Evolutionary conservation across 1,140 invertebrate species (phyloP).

Genomic region (Samia ricini): DNA sequence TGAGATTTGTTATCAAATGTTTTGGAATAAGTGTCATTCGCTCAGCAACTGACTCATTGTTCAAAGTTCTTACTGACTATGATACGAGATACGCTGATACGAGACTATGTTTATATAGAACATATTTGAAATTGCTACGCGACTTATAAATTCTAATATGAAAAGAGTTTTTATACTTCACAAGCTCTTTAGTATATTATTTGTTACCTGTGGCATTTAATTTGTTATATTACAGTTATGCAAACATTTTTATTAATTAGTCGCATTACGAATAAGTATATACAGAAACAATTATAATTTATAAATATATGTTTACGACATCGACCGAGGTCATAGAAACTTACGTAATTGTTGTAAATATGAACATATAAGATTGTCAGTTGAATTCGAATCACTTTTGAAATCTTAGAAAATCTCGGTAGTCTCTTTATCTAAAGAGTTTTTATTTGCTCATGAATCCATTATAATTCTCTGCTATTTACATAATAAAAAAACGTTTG

Average conservation of each 20-base stretch:
- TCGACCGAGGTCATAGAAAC: neutral
- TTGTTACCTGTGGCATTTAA: too few species aligned
- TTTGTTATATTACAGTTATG: too few species aligned
- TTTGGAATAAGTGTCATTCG: constrained; percentile 14
- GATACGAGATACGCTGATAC: constrained; percentile 35
- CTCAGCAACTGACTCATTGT: constrained; percentile 30
- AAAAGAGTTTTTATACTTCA: too few species aligned
- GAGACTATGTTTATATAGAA: constrained; percentile 24
- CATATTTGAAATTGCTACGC: constrained; percentile 28
- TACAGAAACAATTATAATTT: too few species aligned
- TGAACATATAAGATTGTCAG: neutral
- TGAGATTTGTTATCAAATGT: constrained; percentile 1
- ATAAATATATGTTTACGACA: neutral
- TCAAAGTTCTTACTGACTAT: constrained; percentile 23
- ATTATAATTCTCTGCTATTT: constrained; percentile 2
- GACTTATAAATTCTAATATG: too few species aligned
- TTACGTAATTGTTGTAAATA: neutral
- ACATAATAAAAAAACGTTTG: constrained; percentile 4
- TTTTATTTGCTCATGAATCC: neutral
- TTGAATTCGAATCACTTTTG: neutral
- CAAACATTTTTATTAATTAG: too few species aligned
- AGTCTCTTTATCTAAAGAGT: neutral
- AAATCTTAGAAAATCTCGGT: neutral
- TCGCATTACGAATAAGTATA: too few species aligned
- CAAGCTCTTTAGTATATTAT: too few species aligned